A percentile compares a stretch with the other conserved stretches of the same genome.
Conservation (phyloP, 1,140 invertebrate genomes). For the Drosophila repleta region DNA sequence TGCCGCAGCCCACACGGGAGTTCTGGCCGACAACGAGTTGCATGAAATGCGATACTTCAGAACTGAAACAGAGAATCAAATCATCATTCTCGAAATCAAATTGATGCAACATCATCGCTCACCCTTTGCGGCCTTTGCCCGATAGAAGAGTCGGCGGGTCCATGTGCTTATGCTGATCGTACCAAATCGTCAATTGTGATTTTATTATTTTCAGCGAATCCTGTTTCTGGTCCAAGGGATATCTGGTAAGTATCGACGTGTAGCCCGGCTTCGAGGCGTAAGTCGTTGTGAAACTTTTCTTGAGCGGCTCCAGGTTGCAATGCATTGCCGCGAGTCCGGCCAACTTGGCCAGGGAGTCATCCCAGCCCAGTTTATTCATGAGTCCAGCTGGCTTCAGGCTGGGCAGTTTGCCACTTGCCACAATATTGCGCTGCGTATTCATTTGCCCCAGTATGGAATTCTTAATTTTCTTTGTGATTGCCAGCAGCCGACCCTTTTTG, state of each 20-base stretch:
- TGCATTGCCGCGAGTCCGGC: slow-evolving; percentile 6
- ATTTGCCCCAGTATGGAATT: slow-evolving; percentile 4
- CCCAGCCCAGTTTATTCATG: slow-evolving; percentile 39
- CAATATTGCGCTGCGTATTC: slow-evolving; percentile 29
- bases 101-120: too few species aligned
- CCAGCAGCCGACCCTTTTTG: too few species aligned
- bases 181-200: slow-evolving; percentile 23
- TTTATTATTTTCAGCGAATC: not conserved
- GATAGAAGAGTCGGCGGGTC: not conserved
- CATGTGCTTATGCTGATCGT: slow-evolving; percentile 14
- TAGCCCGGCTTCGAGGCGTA: slow-evolving; percentile 3
- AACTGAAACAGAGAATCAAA: too few species aligned
- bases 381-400: not conserved
- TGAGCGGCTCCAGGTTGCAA: not conserved
- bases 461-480: too few species aligned
- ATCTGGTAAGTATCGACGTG: slow-evolving; percentile 16
- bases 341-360: slow-evolving; percentile 14
- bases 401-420: slow-evolving; percentile 18
- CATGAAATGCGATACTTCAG: slow-evolving; percentile 25
- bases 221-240: not conserved
- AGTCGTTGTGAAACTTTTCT: not conserved
- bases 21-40: slow-evolving; percentile 10
- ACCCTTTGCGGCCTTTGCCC: not conserved
- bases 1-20: slow-evolving; percentile 32
- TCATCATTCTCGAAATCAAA: not conserved